phyloP scores from a whole-genome alignment of 2,797 vertebrate species.

The Onychomys torridus region DNA sequence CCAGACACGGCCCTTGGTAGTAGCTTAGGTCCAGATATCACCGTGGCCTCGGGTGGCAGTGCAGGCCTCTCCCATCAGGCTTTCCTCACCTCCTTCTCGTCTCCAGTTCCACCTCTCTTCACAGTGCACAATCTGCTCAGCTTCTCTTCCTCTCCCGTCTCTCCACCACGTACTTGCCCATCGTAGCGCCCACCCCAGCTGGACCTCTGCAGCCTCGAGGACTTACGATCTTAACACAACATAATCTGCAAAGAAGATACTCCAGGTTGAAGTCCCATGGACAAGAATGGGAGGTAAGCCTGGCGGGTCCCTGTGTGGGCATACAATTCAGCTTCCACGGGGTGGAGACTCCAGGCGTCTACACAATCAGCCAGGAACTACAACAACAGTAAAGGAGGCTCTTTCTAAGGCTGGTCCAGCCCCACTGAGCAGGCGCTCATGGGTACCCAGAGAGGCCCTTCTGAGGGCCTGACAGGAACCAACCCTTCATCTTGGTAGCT shows the following conservation, averaged over 20 bases:
- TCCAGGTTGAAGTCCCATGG: neutral
- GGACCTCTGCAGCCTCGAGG: neutral
- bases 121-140: neutral
- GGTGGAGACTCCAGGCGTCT: neutral
- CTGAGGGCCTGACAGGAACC: neutral
- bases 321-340: neutral
- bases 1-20: neutral
- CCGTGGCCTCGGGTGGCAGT: neutral
- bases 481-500: rapidly evolving
- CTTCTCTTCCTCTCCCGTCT: neutral
- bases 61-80: neutral
- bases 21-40: neutral
- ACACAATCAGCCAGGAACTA: neutral
- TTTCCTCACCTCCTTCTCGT: neutral
- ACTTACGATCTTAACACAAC: neutral
- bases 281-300: neutral
- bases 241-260: neutral
- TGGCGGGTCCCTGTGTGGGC: neutral
- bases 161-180: neutral
- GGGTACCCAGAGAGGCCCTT: neutral
- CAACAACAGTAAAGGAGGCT: neutral
- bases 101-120: neutral
- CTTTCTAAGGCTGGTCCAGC: neutral
- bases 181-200: neutral
- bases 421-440: rapidly evolving